These are phyloP conservation scores for Phoeniculus purpureus DNA, from an alignment of 2,797 vertebrate genomes.

Conservation along the genomic window DNA sequence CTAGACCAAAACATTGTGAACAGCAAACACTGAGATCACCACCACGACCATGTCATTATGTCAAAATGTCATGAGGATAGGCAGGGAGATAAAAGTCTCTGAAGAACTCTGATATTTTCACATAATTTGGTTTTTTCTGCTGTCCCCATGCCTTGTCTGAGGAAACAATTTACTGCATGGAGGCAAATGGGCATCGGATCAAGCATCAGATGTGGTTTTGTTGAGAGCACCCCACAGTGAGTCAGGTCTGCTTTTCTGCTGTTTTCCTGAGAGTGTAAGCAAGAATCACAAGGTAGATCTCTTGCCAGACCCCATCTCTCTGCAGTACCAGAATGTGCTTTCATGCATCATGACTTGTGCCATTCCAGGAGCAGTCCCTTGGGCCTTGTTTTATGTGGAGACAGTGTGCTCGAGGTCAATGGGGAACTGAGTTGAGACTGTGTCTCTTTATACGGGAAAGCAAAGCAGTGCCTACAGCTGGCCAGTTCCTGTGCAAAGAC, in stretches of 20 bases:
- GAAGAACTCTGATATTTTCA: slow-evolving; percentile 4
- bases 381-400: not conserved
- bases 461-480: not conserved
- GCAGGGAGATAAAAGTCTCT: not conserved
- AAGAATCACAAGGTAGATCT: not conserved
- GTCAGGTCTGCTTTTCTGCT: slow-evolving; percentile 1
- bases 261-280: not conserved
- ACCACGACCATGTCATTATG: not conserved
- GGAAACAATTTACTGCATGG: not conserved
- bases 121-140: not conserved
- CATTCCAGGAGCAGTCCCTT: not conserved
- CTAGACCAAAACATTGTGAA: not conserved
- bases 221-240: slow-evolving; percentile 6
- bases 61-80: not conserved
- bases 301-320: not conserved
- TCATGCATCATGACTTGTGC: not conserved
- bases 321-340: not conserved
- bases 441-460: not conserved
- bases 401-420: not conserved
- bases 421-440: not conserved
- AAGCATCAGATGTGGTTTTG: slow-evolving; percentile 36
- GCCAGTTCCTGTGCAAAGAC: not conserved
- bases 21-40: slow-evolving; percentile 21
- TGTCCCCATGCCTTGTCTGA: not conserved
- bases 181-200: not conserved